Percentiles rank a stretch among this genome's conserved stretches.
phyloP scores from a whole-genome alignment of 2,797 vertebrate species.

The Ctenosaura bakeri region DNA sequence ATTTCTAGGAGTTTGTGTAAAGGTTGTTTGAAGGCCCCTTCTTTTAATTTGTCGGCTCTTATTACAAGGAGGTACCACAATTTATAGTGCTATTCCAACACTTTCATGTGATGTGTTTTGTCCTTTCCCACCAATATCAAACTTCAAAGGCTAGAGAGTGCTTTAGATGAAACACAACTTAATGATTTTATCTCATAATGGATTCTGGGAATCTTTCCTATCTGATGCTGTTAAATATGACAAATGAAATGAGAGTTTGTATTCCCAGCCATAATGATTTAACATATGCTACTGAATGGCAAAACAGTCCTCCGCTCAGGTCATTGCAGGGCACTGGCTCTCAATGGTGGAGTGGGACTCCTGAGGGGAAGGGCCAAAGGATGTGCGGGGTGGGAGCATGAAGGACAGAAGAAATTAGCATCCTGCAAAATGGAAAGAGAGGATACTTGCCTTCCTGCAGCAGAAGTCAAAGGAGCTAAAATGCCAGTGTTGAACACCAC shows the following conservation, averaged over 20 bases:
- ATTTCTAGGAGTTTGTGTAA: conserved; percentile 32
- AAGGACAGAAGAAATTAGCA: not conserved
- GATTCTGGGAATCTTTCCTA: conserved; percentile 51
- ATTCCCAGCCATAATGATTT: conserved; percentile 31
- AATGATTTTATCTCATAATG: conserved; percentile 54
- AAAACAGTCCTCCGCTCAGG: not conserved
- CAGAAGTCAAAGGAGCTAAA: not conserved
- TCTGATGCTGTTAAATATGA: conserved; percentile 55
- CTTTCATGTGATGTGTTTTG: conserved; percentile 25
- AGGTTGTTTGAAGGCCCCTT: conserved; percentile 43
- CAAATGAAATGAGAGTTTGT: conserved; percentile 48
- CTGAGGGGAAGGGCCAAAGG: not conserved
- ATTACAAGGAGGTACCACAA: conserved; percentile 5
- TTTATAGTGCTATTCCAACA: conserved; percentile 47
- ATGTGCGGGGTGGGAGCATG: not conserved
- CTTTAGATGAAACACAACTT: conserved; percentile 42
- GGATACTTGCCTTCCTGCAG: not conserved
- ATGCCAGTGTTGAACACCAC: not conserved
- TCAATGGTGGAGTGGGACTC: not conserved
- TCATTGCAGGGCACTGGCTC: not conserved
- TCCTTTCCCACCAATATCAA: conserved; percentile 39
- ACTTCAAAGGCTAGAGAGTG: conserved; percentile 45
- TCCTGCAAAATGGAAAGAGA: not conserved
- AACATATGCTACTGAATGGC: conserved; percentile 36
- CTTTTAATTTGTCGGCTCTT: conserved; percentile 2